Base-by-base conservation (phyloP, 2,888 invertebrate species). In the Theretra japonica region DNA sequence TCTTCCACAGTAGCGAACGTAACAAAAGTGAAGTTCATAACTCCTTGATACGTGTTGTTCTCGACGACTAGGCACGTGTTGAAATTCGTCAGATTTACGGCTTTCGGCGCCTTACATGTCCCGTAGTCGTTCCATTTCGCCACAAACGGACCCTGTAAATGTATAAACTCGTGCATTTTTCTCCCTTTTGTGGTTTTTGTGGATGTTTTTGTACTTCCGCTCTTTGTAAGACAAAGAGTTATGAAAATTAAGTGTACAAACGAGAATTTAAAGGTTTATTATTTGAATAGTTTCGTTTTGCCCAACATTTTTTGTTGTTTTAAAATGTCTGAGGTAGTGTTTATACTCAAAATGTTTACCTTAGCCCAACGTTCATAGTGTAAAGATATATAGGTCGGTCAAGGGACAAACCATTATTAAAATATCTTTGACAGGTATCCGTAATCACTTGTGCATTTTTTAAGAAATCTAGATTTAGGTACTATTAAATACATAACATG, bases 91-190 rank as follows among this genome's bases (percentile, higher is more conserved):
- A 81, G 56, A 70, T 87, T 83, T 4, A 71, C 76, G 2, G 79
- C 59, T 59, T 87, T 87, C 3, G 87, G 87, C 4, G 87, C 88
- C 4, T 77, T 76, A 25, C 88, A 89, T 5, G 60, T 4, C 4
- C 80, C 78, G 21, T 79, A 83, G 19, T 80, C 76, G 4, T 79
- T 76, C 79, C 80, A 84, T 41, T 76, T 79, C 0, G 80, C 72
- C 33, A 73, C 75, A 30, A 80, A 88, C 0, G 84, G 86, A 33
- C 88, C 88, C 88, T 88, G 74, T 7, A n/a, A 21, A 28, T 17
- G 25, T 21, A 60, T 2, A 25, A 28, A 23, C 21, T 25, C 17
- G 8, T n/a, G 23, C 25, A 11, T 5, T 62, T 62, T 30, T 3
- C 33, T 62, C 3, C 19, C 30, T 30, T n/a, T 62, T 33, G 21